phyloP scores from a whole-genome alignment of 2,888 invertebrate genomes.

The Drosophila peninsularis region DNA sequence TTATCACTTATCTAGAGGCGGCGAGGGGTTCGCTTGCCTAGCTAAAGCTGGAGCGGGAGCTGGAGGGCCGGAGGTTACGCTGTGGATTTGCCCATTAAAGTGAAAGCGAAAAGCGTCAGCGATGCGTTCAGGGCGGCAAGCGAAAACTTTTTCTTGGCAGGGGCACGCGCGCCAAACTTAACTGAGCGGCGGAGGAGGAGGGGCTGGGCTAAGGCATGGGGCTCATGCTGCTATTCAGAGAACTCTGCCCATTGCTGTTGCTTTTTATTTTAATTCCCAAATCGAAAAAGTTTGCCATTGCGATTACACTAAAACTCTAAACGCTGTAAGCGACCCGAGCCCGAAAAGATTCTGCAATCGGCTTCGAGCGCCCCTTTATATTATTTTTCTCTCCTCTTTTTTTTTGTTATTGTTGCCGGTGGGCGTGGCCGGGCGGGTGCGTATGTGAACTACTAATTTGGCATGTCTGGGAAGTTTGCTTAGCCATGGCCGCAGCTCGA shows the following conservation, averaged over 20 bases:
- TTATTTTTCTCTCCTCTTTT: neutral
- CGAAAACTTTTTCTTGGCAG: slow-evolving; percentile 43
- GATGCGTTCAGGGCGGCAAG: slow-evolving; percentile 62
- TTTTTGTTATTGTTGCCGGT: neutral
- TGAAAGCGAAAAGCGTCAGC: slow-evolving; percentile 53
- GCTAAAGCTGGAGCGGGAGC: neutral
- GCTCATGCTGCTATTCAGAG: neutral
- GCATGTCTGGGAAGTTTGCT: slow-evolving; percentile 62
- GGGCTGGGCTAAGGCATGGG: neutral
- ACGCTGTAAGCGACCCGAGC: slow-evolving; percentile 56
- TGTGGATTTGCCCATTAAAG: slow-evolving; percentile 63
- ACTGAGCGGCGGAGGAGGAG: neutral
- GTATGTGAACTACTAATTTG: slow-evolving; percentile 67
- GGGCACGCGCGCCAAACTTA: slow-evolving; percentile 10
- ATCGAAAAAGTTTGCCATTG: slow-evolving; percentile 75
- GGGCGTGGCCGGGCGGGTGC: slow-evolving; percentile 40
- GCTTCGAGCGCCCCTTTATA: slow-evolving; percentile 7
- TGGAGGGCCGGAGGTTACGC: slow-evolving; percentile 38
- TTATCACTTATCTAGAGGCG: slow-evolving; percentile 72
- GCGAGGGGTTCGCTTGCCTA: neutral
- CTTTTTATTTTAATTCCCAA: slow-evolving; percentile 78
- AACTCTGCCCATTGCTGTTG: slow-evolving; percentile 17
- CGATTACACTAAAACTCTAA: slow-evolving; percentile 77
- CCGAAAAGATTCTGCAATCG: slow-evolving; percentile 11
- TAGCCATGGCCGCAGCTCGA: neutral